Conservation (phyloP, 2,797 vertebrate species). For the Rousettus madagascariensis region DNA sequence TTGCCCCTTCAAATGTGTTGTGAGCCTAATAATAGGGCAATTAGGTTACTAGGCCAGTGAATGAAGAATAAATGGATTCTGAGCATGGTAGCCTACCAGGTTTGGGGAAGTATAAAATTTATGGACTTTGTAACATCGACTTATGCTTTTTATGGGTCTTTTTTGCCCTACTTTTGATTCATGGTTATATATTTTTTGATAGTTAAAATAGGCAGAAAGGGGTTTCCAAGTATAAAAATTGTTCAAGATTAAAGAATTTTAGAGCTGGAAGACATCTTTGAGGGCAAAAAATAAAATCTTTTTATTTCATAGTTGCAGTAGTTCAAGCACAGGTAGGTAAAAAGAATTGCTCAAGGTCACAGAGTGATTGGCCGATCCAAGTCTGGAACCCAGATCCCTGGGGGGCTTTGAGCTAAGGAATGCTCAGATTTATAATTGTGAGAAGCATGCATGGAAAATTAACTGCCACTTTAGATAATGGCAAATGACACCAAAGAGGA, state of each 20-base stretch:
- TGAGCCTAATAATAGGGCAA: not conserved
- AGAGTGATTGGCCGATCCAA: not conserved
- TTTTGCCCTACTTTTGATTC: not conserved
- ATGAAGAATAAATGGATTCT: not conserved
- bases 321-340: not conserved
- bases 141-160: not conserved
- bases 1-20: not conserved
- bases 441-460: not conserved
- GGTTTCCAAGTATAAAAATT: not conserved
- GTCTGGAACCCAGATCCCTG: not conserved
- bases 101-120: not conserved
- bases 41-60: not conserved
- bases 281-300: conserved; percentile 8
- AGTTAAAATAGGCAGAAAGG: conserved; percentile 46
- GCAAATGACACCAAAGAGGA: not conserved
- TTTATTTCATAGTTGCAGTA: conserved; percentile 8
- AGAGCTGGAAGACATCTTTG: not conserved
- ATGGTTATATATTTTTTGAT: conserved; percentile 19
- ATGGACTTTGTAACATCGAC: not conserved
- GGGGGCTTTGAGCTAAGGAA: not conserved
- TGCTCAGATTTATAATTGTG: not conserved
- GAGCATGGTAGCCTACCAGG: not conserved
- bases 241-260: conserved; percentile 45
- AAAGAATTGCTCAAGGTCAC: not conserved
- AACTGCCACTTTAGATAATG: not conserved